Conservation (phyloP, 2,113 vertebrate genomes). For the Polyodon spathula region DNA sequence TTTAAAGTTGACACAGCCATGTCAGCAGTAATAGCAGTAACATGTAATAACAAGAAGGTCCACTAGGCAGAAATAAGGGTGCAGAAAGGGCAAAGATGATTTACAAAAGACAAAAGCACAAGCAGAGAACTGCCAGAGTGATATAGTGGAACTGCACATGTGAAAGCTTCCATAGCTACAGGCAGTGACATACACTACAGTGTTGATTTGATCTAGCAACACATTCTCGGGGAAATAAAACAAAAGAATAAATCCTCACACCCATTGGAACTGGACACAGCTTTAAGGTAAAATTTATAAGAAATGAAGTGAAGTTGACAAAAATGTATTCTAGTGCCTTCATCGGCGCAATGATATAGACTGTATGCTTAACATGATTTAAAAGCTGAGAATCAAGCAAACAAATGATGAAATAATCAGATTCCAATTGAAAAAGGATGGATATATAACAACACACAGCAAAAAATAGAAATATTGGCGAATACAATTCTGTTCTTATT, state of each 20-base stretch:
- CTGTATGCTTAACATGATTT: too few species aligned
- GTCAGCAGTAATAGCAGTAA: slow-evolving; percentile 11
- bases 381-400: too few species aligned
- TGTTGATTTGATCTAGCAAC: neutral
- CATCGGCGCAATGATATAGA: too few species aligned
- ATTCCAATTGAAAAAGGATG: too few species aligned
- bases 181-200: neutral
- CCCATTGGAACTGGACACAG: neutral
- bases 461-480: slow-evolving; percentile 5
- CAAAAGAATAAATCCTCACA: neutral
- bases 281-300: too few species aligned
- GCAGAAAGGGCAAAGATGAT: slow-evolving; percentile 12
- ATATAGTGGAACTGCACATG: neutral
- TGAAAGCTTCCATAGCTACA: neutral
- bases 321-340: too few species aligned
- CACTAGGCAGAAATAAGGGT: slow-evolving; percentile 3
- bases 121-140: neutral
- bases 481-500: too few species aligned
- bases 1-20: slow-evolving; percentile 9
- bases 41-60: slow-evolving; percentile 12
- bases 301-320: slow-evolving; percentile 9
- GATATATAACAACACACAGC: slow-evolving; percentile 14
- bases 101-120: neutral
- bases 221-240: neutral
- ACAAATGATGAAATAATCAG: too few species aligned